Percentiles rank a stretch among this genome's conserved stretches.
Conservation (phyloP, 2,797 vertebrate species). For the Gallinago stenura region DNA sequence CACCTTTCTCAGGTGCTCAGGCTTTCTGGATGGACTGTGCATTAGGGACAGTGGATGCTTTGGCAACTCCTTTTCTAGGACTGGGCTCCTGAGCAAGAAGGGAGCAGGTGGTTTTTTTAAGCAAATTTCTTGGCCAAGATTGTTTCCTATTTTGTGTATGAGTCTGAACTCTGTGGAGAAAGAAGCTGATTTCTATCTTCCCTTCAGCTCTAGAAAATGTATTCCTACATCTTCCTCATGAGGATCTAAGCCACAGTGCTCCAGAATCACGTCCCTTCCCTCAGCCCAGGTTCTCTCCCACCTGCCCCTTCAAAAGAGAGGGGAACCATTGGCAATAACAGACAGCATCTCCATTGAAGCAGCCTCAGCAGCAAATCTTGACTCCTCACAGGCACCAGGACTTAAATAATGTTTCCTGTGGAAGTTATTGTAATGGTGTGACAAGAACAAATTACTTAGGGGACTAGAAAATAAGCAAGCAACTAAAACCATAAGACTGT, state of each 20-base stretch:
- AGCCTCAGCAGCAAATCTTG: fast-evolving
- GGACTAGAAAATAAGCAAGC: neutral
- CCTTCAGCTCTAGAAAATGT: neutral
- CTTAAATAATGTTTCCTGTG: fast-evolving
- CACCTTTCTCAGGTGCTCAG: neutral
- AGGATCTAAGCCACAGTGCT: neutral
- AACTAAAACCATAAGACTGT: neutral
- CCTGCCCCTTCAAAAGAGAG: neutral
- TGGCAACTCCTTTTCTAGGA: neutral
- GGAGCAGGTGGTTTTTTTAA: neutral
- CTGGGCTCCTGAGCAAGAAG: neutral
- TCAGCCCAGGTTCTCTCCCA: neutral
- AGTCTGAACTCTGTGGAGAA: neutral
- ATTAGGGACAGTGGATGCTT: neutral
- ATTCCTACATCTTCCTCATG: neutral
- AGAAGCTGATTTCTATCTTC: neutral
- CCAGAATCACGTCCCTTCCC: neutral
- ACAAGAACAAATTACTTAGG: neutral
- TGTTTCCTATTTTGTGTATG: neutral
- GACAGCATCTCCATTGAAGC: neutral
- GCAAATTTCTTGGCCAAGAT: neutral
- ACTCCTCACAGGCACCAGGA: neutral
- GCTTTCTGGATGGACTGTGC: neutral
- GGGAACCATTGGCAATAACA: neutral
- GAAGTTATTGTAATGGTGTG: neutral